These are phyloP conservation scores for Cotesia typhae DNA, from an alignment of 1,140 invertebrate species.

Conservation along the genomic window DNA sequence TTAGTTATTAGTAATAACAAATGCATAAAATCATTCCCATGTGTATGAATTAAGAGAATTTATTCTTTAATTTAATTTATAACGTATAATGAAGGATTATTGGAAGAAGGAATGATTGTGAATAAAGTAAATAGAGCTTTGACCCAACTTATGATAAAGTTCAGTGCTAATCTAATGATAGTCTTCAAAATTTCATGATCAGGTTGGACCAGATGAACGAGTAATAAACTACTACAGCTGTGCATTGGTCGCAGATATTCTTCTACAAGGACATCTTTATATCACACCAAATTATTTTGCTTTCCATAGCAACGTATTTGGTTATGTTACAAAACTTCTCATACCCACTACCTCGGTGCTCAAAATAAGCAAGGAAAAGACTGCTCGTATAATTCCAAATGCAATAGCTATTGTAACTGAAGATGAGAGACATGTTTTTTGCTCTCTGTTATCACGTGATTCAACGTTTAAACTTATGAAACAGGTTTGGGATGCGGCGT, in stretches of 20 bases:
- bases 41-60: too few species aligned
- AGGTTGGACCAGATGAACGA: conserved; percentile 77
- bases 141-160: conserved; percentile 35
- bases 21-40: too few species aligned
- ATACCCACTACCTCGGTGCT: conserved; percentile 84
- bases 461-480: conserved; percentile 86
- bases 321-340: conserved; percentile 87
- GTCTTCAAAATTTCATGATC: conserved; percentile 56
- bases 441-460: conserved; percentile 87
- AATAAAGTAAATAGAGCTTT: not conserved
- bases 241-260: conserved; percentile 88
- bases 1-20: too few species aligned
- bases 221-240: conserved; percentile 91
- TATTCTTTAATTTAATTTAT: too few species aligned
- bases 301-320: conserved; percentile 95
- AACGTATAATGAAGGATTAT: not conserved
- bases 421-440: conserved; percentile 88
- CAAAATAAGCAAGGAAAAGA: conserved; percentile 90
- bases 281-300: conserved; percentile 93
- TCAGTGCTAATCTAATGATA: conserved; percentile 52
- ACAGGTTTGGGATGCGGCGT: conserved; percentile 74
- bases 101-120: conserved; percentile 5
- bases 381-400: conserved; percentile 89
- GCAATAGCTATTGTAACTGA: conserved; percentile 87
- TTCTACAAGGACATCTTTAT: conserved; percentile 92